A percentile compares a stretch with the other conserved stretches of the same genome.
Conservation (phyloP, 2,113 vertebrate species). For the Notothenia rossii region DNA sequence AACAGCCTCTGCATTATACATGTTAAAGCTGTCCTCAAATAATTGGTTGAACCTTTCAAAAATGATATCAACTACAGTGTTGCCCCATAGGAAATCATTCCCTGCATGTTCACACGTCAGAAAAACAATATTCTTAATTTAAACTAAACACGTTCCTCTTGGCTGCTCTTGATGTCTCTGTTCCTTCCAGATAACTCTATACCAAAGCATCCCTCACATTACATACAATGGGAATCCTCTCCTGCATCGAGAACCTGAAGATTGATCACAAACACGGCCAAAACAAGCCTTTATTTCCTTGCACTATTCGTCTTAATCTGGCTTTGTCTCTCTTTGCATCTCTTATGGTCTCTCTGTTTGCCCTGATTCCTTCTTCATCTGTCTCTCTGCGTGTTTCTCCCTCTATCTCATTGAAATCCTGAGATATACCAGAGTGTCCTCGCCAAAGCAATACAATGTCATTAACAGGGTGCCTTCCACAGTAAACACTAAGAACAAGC, state of each 20-base stretch:
- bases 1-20: neutral
- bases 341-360: slow-evolving; percentile 12
- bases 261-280: slow-evolving; percentile 18
- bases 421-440: slow-evolving; percentile 38
- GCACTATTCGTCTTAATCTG: slow-evolving; percentile 14
- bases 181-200: slow-evolving; percentile 20
- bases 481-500: slow-evolving; percentile 39
- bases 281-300: slow-evolving; percentile 21
- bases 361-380: neutral
- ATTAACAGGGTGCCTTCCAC: slow-evolving; percentile 29
- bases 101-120: neutral
- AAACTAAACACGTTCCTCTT: slow-evolving; percentile 8
- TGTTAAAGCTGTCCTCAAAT: neutral
- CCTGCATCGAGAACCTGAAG: slow-evolving; percentile 17
- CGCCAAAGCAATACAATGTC: slow-evolving; percentile 25
- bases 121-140: slow-evolving; percentile 13
- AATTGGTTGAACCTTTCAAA: neutral
- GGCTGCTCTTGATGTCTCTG: slow-evolving; percentile 10
- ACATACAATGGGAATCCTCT: slow-evolving; percentile 18
- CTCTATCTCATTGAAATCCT: slow-evolving; percentile 26
- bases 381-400: neutral
- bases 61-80: too few relatives aligned
- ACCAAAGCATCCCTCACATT: slow-evolving; percentile 25
- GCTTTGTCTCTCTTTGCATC: slow-evolving; percentile 22
- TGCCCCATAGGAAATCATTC: neutral